Evolutionary conservation across 2,797 vertebrate species (phyloP), one percentile per base, ranked within the genome.

Genomic region (Apogon hyalosoma): DNA sequence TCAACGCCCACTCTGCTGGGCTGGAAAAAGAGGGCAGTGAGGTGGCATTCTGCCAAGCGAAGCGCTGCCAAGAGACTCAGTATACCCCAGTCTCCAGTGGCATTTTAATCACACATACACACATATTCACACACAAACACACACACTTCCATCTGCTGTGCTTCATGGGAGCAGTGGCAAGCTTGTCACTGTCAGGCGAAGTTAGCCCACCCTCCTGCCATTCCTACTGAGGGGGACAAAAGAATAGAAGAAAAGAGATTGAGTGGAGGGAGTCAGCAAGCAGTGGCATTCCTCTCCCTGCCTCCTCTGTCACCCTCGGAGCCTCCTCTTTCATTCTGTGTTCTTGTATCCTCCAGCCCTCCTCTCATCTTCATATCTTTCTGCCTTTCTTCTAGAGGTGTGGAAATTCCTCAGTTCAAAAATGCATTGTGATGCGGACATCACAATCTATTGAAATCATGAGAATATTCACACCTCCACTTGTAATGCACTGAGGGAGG

Each of bases 131-230:
- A 42, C 42, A 77, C 63, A 73, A 21, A 67, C 45, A 76, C 50
- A 75, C 50, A 65, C 76, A 53, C 50, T 68, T 82, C 81, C 82
- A 87, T 88, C 87, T 87, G 87, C 61, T 79, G 77, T 52, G 75
- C 75, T 86, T 88, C 73, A 77, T 65, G 71, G 75, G 73, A 87
- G 85, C 70, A 19, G 80, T 76, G 75, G 73, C 66, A 76, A 88
- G 83, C 87, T 86, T 84, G 79, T 92, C 90, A 82, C 83, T 88
- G 89, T 90, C 87, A 89, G 65, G 84, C 53, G 52, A 84, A 85
- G 87, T 88, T 82, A 84, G 74, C 79, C 84, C 85, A 69, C 64
- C 77, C 78, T 68, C 73, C 70, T 67, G 60, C 64, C 61, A 60
- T 69, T 79, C 76, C 75, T 12, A 58, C 75, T 55, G 75, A 83